These are phyloP conservation scores for Orthonevra nobilis DNA, from an alignment of 2,888 invertebrate genomes.

Conservation along the genomic window DNA sequence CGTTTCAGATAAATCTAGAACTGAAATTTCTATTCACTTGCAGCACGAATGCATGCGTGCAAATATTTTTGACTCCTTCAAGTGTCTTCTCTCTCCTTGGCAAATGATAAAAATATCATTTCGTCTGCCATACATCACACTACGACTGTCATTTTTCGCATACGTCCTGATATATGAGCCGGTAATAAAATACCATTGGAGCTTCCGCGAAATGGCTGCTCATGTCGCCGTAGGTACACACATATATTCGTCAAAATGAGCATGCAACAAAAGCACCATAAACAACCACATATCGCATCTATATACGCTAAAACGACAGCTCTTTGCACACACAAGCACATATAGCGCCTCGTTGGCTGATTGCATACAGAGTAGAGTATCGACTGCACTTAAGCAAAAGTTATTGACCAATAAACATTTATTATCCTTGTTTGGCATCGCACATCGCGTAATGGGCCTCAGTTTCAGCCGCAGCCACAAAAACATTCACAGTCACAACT, in stretches of 20 bases:
- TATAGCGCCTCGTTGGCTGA: constrained; percentile 33
- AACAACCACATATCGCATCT: constrained; percentile 30
- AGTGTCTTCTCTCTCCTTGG: too few species aligned
- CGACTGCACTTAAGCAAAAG: constrained; percentile 66
- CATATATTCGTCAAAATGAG: constrained; percentile 13
- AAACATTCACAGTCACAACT: constrained; percentile 2
- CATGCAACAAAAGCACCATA: constrained; percentile 45
- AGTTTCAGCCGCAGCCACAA: constrained; percentile 10
- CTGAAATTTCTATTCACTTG: too few species aligned
- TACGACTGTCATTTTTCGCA: constrained; percentile 19
- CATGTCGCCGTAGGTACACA: constrained; percentile 4
- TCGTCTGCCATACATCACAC: neutral
- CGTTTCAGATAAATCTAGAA: too few species aligned
- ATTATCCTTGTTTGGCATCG: constrained; percentile 63
- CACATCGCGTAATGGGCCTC: constrained; percentile 19
- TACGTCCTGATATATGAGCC: constrained; percentile 29
- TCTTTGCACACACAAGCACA: constrained; percentile 1
- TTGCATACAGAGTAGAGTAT: too few species aligned
- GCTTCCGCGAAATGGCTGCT: constrained; percentile 55
- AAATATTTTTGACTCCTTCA: too few species aligned
- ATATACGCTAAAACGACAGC: constrained; percentile 42
- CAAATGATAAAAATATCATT: too few species aligned
- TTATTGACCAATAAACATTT: constrained; percentile 67
- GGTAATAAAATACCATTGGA: constrained; percentile 43
- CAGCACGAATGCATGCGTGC: too few species aligned